These are phyloP conservation scores for Ochropacha duplaris DNA, from an alignment of 2,888 invertebrate genomes.

Conservation along the genomic window DNA sequence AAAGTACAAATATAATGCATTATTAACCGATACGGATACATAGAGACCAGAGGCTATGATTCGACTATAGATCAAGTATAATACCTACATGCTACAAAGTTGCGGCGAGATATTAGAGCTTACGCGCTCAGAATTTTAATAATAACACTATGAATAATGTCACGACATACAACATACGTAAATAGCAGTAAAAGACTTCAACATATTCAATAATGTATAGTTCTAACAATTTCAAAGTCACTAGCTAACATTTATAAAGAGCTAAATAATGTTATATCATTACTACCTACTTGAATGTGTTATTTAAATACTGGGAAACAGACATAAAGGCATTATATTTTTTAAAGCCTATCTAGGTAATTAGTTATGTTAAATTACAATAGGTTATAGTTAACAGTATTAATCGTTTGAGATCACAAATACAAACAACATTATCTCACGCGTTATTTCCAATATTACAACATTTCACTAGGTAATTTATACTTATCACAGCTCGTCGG, in stretches of 20 bases:
- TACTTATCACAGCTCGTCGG: slow-evolving; percentile 34
- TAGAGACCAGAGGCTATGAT: no score
- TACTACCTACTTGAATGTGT: not conserved
- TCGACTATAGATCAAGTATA: not conserved
- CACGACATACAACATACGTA: not conserved
- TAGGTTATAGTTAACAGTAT: slow-evolving; percentile 2
- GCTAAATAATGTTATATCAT: not conserved
- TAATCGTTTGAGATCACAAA: not conserved
- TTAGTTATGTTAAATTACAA: slow-evolving; percentile 10
- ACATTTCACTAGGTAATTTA: slow-evolving; percentile 18
- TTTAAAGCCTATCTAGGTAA: slow-evolving; percentile 31
- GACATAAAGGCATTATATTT: slow-evolving; percentile 6
- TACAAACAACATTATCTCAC: slow-evolving; percentile 10
- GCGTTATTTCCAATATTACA: slow-evolving; percentile 20
- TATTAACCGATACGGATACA: no score
- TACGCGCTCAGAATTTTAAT: not conserved
- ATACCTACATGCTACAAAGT: not conserved
- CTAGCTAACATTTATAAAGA: not conserved
- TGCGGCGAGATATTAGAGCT: not conserved
- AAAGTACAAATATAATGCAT: no score
- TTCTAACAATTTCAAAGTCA: not conserved
- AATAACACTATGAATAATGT: no score
- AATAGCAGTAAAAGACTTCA: not conserved
- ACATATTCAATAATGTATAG: not conserved
- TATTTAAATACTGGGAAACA: not conserved